Evolutionary conservation across 2,113 vertebrate species (phyloP).

Genomic region (Poecilia latipinna): DNA sequence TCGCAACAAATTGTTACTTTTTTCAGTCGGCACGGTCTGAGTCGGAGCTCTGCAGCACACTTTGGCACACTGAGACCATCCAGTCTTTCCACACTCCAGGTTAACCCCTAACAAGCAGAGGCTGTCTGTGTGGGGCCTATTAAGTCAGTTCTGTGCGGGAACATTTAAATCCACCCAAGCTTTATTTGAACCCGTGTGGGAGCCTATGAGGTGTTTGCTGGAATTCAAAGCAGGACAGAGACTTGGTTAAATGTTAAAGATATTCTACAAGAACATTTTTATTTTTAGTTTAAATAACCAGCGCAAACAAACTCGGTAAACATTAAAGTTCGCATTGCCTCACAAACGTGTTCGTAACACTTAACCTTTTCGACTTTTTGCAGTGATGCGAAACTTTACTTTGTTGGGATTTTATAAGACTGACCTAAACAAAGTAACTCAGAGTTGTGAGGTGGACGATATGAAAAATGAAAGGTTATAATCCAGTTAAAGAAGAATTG

Average conservation of each 20-base stretch:
- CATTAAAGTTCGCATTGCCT: not conserved
- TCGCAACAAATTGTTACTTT: not conserved
- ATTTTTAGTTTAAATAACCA: not conserved
- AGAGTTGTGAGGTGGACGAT: no score
- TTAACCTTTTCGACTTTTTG: not conserved
- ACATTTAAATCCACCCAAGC: not conserved
- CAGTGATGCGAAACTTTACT: not conserved
- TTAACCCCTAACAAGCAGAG: slow-evolving; percentile 11
- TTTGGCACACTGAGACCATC: slow-evolving; percentile 1
- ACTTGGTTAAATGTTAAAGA: not conserved
- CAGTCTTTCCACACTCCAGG: not conserved
- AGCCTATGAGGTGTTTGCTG: not conserved
- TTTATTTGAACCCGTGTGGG: not conserved
- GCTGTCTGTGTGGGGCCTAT: not conserved
- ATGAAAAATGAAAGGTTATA: no score
- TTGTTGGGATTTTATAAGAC: no score
- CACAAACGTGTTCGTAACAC: not conserved
- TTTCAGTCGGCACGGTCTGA: slow-evolving; percentile 1
- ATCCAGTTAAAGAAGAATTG: no score
- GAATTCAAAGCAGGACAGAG: not conserved
- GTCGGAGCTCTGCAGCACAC: not conserved
- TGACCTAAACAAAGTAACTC: no score
- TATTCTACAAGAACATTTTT: no score
- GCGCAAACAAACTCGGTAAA: not conserved
- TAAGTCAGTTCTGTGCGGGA: not conserved